Evolutionary conservation across 2,888 invertebrate species (phyloP), one percentile per base, ranked within the genome.

Genomic region (Eupithecia subfuscata): DNA sequence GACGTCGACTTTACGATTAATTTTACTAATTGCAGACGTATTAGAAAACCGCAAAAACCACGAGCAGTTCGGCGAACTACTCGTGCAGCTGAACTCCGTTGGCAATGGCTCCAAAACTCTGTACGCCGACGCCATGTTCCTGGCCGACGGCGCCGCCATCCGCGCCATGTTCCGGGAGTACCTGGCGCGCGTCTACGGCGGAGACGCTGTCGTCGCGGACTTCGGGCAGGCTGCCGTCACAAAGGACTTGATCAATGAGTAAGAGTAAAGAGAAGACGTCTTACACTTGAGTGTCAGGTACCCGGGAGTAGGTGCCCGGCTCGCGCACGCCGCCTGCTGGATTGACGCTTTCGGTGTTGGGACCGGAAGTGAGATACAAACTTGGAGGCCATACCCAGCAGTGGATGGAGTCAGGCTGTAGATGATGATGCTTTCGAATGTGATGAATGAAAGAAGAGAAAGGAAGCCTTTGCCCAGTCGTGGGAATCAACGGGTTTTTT

Each of bases 121-220:
- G 48, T 95, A 96, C 75, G 96, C 96, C 0, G 95, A 95, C 72
- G 96, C 95, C 0, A 88, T 96, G 70, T 96, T 96, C 82, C 92
- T 96, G 0, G 96, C 96, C 86, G 84, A 89, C 16, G 92, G 92
- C 22, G 95, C 92, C 76, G 94, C 93, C 0, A 91, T 97, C 30
- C 93, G 96, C 14, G 89, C 90, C 0, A 84, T 95, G 67, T 97
- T 96, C 84, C 90, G 88, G 67, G 84, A 91, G 2, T 95, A 96
- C 71, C 92, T 96, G n/a, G 85, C 90, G 48, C 87, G 90, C 6
- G 91, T 96, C 1, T 97, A 97, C 85, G 88, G 90, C 0, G 96
- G 96, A 69, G 96, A 96, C 74, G 92, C 96, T 5, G 82, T 95
- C 9, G 92, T 91, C 76, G 89, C 96, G 0, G 95, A 96, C 84